Evolutionary conservation across 2,888 invertebrate genomes (phyloP).

Genomic region (Acanthosepion lycidas): DNA sequence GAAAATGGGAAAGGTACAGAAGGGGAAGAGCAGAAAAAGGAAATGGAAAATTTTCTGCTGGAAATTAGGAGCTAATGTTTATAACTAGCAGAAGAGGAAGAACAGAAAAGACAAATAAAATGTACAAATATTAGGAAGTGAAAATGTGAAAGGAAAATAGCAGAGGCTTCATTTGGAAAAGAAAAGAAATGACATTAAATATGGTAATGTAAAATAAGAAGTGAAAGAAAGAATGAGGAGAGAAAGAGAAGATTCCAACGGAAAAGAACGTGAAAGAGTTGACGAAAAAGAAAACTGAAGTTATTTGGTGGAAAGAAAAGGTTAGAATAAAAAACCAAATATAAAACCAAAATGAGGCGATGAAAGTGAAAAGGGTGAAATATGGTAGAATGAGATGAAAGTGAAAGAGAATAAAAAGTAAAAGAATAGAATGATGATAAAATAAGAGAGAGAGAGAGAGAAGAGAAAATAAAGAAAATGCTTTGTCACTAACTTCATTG

Average conservation of each 20-base stretch:
- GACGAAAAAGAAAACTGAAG: not conserved
- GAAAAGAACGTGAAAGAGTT: not conserved
- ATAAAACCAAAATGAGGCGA: too few relatives aligned
- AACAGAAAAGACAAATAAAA: not conserved
- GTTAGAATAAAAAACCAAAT: too few relatives aligned
- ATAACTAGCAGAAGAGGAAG: not conserved
- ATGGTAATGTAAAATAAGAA: not conserved
- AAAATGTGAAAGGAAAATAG: not conserved
- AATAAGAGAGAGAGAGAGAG: too few relatives aligned
- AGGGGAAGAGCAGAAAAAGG: not conserved
- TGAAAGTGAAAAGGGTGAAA: too few relatives aligned
- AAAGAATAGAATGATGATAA: too few relatives aligned
- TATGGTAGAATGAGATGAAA: too few relatives aligned
- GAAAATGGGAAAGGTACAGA: not conserved
- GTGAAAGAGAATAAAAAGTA: too few relatives aligned
- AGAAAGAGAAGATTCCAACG: not conserved
- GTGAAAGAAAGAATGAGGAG: not conserved
- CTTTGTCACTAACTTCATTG: too few relatives aligned
- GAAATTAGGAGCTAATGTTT: not conserved
- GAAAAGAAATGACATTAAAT: not conserved
- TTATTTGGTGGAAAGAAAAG: too few relatives aligned
- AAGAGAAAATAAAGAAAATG: too few relatives aligned
- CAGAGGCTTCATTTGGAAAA: not conserved
- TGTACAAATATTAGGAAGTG: not conserved
- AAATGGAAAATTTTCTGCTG: not conserved